Evolutionary conservation across 37 sponge, comb jelly and placozoan species (phyloP).

Genomic region (Beroe forskalii): DNA sequence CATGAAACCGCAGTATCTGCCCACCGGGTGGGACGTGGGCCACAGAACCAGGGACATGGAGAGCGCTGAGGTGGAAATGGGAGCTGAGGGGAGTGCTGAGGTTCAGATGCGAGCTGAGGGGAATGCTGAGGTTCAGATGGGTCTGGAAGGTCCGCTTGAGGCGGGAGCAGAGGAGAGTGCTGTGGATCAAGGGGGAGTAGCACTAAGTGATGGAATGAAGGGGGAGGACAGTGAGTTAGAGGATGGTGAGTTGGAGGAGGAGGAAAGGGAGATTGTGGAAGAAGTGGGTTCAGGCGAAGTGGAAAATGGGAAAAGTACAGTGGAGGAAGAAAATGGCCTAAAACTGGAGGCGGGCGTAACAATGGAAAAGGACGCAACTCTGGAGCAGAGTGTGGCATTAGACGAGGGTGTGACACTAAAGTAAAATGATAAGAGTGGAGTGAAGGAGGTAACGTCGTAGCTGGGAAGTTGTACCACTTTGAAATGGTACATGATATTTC

Average conservation of each 20-base stretch:
- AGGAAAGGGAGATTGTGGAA: neutral
- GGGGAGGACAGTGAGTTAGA: neutral
- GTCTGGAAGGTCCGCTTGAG: neutral
- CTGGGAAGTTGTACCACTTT: too few species aligned
- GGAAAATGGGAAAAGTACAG: too few species aligned
- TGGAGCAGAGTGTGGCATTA: too few species aligned
- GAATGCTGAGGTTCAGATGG: neutral
- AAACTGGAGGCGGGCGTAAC: too few species aligned
- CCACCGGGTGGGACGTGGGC: conserved; percentile 1
- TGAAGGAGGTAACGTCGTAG: too few species aligned
- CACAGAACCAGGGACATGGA: conserved; percentile 29
- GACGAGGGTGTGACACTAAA: too few species aligned
- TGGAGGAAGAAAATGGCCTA: too few species aligned
- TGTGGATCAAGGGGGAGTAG: neutral
- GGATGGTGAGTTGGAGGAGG: neutral
- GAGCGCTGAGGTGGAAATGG: neutral
- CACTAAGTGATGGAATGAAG: neutral
- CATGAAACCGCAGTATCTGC: conserved; percentile 55
- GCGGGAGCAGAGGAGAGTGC: neutral
- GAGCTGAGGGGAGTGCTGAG: neutral
- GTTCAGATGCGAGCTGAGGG: neutral
- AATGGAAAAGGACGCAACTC: too few species aligned
- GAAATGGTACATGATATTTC: too few species aligned
- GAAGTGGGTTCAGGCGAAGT: too few species aligned
- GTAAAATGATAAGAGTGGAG: too few species aligned